Percentiles rank a stretch among this genome's conserved stretches.
Evolutionary conservation across 1,140 invertebrate species (phyloP).

Genomic region (Drosophila ercepeae): DNA sequence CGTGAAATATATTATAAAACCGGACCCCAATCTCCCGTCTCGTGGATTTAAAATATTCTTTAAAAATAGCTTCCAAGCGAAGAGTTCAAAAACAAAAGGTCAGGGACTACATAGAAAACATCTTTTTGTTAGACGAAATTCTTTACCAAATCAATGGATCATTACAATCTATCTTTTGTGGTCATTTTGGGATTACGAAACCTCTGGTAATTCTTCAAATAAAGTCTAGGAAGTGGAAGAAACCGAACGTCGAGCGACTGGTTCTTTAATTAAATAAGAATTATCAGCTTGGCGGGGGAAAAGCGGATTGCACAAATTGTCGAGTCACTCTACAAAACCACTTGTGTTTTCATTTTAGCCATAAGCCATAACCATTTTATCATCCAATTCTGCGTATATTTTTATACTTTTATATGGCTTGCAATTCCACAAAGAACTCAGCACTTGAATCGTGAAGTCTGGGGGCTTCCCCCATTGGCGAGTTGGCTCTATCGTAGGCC

Average conservation of each 20-base stretch:
- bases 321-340: slow-evolving; percentile 54
- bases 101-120: slow-evolving; percentile 11
- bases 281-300: slow-evolving; percentile 68
- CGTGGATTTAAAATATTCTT: neutral
- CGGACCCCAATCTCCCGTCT: slow-evolving; percentile 20
- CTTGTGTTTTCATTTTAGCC: slow-evolving; percentile 61
- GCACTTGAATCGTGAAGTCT: slow-evolving; percentile 35
- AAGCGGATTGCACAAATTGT: slow-evolving; percentile 55
- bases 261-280: slow-evolving; percentile 77
- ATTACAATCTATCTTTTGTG: slow-evolving; percentile 24
- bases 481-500: neutral
- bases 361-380: slow-evolving; percentile 61
- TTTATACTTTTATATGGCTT: slow-evolving; percentile 3
- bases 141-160: neutral
- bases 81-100: slow-evolving; percentile 13
- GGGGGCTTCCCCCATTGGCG: slow-evolving; percentile 36
- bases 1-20: slow-evolving; percentile 49
- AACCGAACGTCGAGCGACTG: slow-evolving; percentile 40
- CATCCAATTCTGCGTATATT: slow-evolving; percentile 36
- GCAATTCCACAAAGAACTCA: slow-evolving; percentile 24
- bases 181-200: slow-evolving; percentile 40
- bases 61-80: neutral
- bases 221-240: slow-evolving; percentile 63
- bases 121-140: neutral
- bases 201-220: slow-evolving; percentile 28